Conservation (phyloP, 92 coral and sea anemone species). For the Plumapathes pennacea region DNA sequence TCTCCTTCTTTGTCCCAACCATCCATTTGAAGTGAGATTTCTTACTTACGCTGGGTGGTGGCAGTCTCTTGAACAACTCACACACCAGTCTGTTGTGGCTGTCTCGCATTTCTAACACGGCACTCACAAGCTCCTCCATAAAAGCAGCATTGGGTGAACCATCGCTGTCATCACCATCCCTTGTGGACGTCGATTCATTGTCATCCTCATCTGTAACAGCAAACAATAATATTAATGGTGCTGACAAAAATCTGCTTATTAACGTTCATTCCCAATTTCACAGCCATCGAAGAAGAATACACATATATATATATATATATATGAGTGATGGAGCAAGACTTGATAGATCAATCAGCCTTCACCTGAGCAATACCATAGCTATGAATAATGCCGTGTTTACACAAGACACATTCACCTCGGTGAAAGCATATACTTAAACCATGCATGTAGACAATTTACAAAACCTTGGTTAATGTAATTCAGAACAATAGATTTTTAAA, state of each 20-base stretch:
- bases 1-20: no score
- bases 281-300: no score
- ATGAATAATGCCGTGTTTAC: no score
- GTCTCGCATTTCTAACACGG: conserved; percentile 89
- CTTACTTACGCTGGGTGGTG: conserved; percentile 84
- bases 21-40: no score
- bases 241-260: neutral
- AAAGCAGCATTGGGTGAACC: conserved; percentile 36
- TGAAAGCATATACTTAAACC: no score
- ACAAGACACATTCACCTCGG: no score
- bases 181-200: conserved; percentile 60
- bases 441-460: no score
- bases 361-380: no score
- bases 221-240: neutral
- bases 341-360: no score
- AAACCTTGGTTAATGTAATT: no score
- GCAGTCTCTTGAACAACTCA: conserved; percentile 86
- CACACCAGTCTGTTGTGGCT: conserved; percentile 84
- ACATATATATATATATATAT: no score
- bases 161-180: conserved; percentile 64
- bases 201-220: conserved; percentile 67
- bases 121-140: conserved; percentile 85
- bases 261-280: conserved; percentile 13
- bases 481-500: no score
- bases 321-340: neutral